These are phyloP conservation scores for Drosophila nr. medialis DNA, from an alignment of 2,888 invertebrate genomes.

Conservation along the genomic window DNA sequence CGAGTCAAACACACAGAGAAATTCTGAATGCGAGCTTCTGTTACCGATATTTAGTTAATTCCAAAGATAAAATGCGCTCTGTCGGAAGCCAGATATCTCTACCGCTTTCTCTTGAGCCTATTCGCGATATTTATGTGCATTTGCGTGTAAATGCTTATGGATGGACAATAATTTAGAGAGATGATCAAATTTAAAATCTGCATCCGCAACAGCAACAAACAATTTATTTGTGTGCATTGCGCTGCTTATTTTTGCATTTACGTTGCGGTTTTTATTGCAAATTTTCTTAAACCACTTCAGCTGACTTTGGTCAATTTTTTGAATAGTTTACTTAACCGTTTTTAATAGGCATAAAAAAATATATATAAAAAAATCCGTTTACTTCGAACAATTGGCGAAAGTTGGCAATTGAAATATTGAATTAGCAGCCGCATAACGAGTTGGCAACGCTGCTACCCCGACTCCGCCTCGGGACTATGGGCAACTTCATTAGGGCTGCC, in stretches of 20 bases:
- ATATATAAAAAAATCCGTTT: neutral
- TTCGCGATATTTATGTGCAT: neutral
- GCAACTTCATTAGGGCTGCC: conserved; percentile 64
- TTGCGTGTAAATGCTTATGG: neutral
- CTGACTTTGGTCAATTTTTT: neutral
- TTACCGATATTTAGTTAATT: neutral
- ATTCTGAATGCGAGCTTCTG: neutral
- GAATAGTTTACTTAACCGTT: neutral
- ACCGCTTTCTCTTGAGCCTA: neutral
- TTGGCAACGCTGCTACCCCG: conserved; percentile 12
- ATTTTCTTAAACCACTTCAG: neutral
- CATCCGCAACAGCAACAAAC: neutral
- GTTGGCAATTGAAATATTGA: conserved; percentile 44
- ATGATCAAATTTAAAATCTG: neutral
- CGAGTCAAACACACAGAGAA: neutral
- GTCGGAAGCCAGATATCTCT: neutral
- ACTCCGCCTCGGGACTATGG: conserved; percentile 6
- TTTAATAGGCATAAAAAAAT: neutral
- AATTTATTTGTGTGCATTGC: neutral
- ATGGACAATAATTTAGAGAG: neutral
- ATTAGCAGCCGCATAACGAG: conserved; percentile 18
- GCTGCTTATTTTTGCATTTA: neutral
- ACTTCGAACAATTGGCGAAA: conserved; percentile 43
- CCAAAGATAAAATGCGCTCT: neutral
- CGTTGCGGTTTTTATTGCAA: neutral